These are phyloP conservation scores for Rhaphigaster nebulosa DNA, from an alignment of 2,888 invertebrate genomes.

Conservation along the genomic window DNA sequence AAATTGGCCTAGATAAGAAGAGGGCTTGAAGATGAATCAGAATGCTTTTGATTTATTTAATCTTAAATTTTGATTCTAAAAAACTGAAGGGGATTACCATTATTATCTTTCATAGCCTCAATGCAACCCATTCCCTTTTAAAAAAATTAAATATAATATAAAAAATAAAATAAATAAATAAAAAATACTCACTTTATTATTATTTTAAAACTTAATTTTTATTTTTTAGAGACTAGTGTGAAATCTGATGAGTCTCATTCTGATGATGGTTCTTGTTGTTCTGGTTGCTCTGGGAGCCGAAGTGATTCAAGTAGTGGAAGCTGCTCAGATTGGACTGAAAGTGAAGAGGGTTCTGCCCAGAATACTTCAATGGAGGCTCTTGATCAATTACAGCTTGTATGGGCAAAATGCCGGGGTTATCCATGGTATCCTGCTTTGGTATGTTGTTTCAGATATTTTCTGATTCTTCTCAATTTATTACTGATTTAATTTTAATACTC, in stretches of 20 bases:
- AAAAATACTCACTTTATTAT: background rate
- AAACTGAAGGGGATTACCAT: background rate
- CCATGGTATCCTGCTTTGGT: slow-evolving; percentile 96
- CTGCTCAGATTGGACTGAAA: slow-evolving; percentile 67
- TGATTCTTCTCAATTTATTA: background rate
- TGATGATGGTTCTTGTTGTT: slow-evolving; percentile 70
- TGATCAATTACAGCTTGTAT: slow-evolving; percentile 91
- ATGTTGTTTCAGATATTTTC: slow-evolving; percentile 64
- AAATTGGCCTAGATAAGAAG: too few relatives aligned
- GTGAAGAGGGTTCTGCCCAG: slow-evolving; percentile 68
- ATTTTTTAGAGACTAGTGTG: slow-evolving; percentile 66
- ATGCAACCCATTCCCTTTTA: too few relatives aligned
- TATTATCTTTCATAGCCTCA: too few relatives aligned
- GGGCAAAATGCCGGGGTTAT: slow-evolving; percentile 97
- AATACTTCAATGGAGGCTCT: slow-evolving; percentile 70
- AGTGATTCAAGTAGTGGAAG: slow-evolving; percentile 67
- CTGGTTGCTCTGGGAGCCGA: slow-evolving; percentile 70
- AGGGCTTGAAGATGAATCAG: too few relatives aligned
- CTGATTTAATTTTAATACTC: background rate
- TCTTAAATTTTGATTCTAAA: background rate
- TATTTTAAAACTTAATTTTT: slow-evolving; percentile 60
- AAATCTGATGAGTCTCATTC: slow-evolving; percentile 70
- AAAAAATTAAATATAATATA: too few relatives aligned
- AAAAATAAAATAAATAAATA: too few relatives aligned
- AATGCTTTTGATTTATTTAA: background rate